Percentiles rank a stretch among this genome's conserved stretches.
phyloP scores from a whole-genome alignment of 2,113 vertebrate genomes.

The Lamprologus lemairii region DNA sequence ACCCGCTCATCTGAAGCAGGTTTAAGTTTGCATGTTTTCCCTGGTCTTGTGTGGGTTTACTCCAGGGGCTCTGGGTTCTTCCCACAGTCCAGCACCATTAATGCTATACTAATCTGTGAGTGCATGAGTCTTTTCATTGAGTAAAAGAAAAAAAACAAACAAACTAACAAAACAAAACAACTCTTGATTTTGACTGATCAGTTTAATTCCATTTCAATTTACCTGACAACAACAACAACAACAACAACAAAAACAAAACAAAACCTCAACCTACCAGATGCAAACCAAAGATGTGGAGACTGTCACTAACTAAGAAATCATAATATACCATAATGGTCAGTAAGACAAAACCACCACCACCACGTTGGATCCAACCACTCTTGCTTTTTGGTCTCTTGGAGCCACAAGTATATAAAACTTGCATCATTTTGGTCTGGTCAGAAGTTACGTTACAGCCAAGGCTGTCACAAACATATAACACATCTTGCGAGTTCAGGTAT shows the following conservation, averaged over 20 bases:
- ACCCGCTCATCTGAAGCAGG: not conserved
- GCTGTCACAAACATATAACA: not conserved
- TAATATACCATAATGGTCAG: not conserved
- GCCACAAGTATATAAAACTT: not conserved
- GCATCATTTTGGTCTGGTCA: not conserved
- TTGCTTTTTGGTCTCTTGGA: not conserved
- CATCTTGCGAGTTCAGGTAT: not conserved
- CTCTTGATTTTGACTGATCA: not conserved
- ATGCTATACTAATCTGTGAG: not conserved
- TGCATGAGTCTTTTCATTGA: not conserved
- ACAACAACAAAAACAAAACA: not conserved
- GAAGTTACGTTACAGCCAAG: not conserved
- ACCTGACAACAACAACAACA: not conserved
- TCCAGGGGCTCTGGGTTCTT: not conserved
- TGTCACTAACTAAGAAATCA: not conserved
- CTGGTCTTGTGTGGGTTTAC: not conserved
- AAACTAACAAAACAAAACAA: not conserved
- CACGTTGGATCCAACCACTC: not conserved
- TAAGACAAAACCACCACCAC: not conserved
- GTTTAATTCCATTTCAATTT: not conserved
- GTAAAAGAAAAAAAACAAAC: fast-evolving
- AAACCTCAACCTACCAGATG: not conserved
- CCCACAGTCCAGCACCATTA: not conserved
- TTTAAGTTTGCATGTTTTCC: not conserved
- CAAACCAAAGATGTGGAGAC: not conserved